Percentiles rank a stretch among this genome's conserved stretches.
Conservation (phyloP, 2,888 invertebrate genomes). For the Ethmia dodecea region DNA sequence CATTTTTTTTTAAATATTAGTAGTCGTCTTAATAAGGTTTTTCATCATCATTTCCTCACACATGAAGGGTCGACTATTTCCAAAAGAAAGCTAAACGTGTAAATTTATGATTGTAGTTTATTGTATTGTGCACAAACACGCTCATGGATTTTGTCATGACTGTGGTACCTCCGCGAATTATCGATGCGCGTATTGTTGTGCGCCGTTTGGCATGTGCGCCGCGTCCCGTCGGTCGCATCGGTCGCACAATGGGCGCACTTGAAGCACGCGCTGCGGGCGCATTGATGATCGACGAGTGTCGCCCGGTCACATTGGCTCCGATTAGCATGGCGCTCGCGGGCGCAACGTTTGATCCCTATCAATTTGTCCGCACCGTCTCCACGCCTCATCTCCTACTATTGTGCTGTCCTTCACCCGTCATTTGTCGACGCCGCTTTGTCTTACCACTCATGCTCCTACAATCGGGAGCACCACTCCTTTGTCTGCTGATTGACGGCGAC, state of each 20-base stretch:
- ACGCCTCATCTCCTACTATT: conserved; percentile 48
- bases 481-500: conserved; percentile 51
- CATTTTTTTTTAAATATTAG: conserved; percentile 53
- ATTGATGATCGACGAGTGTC: conserved; percentile 52
- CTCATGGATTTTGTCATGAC: conserved; percentile 42
- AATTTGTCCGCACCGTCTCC: conserved; percentile 46
- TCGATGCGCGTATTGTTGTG: conserved; percentile 65
- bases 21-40: conserved; percentile 51
- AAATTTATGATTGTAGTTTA: too few relatives aligned
- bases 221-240: conserved; percentile 58
- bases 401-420: conserved; percentile 59
- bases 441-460: conserved; percentile 20
- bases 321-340: conserved; percentile 52
- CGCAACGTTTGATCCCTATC: conserved; percentile 57
- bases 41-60: too few relatives aligned
- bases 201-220: conserved; percentile 64
- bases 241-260: conserved; percentile 62
- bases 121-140: too few relatives aligned
- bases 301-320: conserved; percentile 61
- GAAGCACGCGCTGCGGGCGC: conserved; percentile 67
- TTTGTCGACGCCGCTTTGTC: conserved; percentile 47
- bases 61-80: too few relatives aligned
- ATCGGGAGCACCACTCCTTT: conserved; percentile 46
- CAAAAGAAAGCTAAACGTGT: too few relatives aligned
- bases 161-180: conserved; percentile 54